A percentile compares a stretch with the other conserved stretches of the same genome.
Evolutionary conservation across 2,888 invertebrate genomes (phyloP).

Genomic region (Cacoxenus indagator): DNA sequence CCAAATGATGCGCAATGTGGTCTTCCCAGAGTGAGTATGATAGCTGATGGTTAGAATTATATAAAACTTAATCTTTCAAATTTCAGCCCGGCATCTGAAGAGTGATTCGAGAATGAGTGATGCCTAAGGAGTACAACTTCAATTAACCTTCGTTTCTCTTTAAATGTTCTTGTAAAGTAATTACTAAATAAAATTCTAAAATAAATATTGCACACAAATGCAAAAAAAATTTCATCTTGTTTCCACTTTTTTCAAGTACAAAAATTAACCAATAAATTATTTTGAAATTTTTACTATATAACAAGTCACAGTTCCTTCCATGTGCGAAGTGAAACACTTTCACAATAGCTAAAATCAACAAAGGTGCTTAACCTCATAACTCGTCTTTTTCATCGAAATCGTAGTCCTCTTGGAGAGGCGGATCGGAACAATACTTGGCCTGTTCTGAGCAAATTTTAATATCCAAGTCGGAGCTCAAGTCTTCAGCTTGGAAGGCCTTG

Average conservation of each 20-base stretch:
- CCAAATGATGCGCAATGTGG: constrained; percentile 47
- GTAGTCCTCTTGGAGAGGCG: constrained; percentile 67
- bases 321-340: no score
- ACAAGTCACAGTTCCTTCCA: constrained; percentile 8
- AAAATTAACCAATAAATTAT: background rate
- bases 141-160: no score
- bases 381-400: constrained; percentile 67
- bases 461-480: constrained; percentile 69
- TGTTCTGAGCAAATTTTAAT: constrained; percentile 73
- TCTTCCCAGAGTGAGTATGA: constrained; percentile 26
- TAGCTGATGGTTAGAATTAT: background rate
- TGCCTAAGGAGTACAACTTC: no score
- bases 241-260: background rate
- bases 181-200: background rate
- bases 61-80: background rate
- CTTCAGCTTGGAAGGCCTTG: constrained; percentile 65
- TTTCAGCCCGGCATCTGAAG: background rate
- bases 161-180: no score
- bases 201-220: constrained; percentile 10
- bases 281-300: background rate
- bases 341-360: background rate
- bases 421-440: constrained; percentile 72
- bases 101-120: background rate
- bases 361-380: constrained; percentile 53
- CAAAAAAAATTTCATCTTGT: background rate